Evolutionary conservation across 2,797 vertebrate genomes (phyloP).

Genomic region (Pelobates cultripes): DNA sequence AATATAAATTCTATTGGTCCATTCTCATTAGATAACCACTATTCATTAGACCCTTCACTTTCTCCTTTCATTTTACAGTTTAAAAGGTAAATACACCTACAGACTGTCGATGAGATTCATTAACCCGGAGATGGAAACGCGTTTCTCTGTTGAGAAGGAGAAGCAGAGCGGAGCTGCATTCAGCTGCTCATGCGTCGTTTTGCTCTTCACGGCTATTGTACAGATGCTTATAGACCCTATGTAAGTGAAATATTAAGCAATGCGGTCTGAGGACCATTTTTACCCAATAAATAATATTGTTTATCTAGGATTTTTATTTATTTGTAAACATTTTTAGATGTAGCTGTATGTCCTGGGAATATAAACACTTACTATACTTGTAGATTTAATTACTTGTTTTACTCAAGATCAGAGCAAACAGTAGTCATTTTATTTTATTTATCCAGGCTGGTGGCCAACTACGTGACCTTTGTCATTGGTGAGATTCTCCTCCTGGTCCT

Average conservation of each 20-base stretch:
- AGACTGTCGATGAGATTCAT: constrained; percentile 82
- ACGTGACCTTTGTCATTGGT: constrained; percentile 86
- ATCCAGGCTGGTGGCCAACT: constrained; percentile 85
- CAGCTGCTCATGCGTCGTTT: constrained; percentile 86
- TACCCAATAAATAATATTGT: too few species aligned
- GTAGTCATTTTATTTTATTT: neutral
- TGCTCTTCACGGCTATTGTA: constrained; percentile 84
- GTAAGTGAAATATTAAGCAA: constrained; percentile 67
- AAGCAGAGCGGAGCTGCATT: constrained; percentile 89
- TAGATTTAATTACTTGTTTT: neutral
- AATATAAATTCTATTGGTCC: too few species aligned
- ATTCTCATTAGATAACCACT: too few species aligned
- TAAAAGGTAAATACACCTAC: constrained; percentile 83
- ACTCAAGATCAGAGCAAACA: neutral
- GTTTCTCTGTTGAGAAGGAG: constrained; percentile 91
- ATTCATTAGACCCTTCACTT: too few species aligned
- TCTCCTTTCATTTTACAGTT: constrained; percentile 63
- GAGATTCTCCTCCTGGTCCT: constrained; percentile 86
- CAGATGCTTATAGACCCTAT: constrained; percentile 87
- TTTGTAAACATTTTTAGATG: neutral
- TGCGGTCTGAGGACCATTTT: neutral
- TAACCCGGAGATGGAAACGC: constrained; percentile 82
- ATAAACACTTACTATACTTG: neutral
- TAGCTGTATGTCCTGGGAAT: neutral
- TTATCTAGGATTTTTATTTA: too few species aligned